Percentiles rank a stretch among this genome's conserved stretches.
Evolutionary conservation across 2,797 vertebrate species (phyloP).

Genomic region (Macropodus opercularis): DNA sequence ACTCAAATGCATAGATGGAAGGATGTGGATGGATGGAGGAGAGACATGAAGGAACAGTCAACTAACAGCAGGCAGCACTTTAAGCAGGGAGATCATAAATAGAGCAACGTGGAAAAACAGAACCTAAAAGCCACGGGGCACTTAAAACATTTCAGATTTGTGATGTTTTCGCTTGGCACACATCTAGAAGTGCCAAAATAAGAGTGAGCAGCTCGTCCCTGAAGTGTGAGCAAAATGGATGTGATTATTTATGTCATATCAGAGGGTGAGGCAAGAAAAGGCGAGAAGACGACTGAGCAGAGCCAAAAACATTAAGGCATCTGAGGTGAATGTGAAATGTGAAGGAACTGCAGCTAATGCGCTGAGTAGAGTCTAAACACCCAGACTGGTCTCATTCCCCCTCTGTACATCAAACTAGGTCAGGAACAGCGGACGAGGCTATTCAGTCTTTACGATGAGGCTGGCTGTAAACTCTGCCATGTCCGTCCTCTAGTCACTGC

Average conservation of each 20-base stretch:
- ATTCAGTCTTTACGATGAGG: background rate
- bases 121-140: slow-evolving; percentile 43
- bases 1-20: background rate
- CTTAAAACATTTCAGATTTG: slow-evolving; percentile 17
- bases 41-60: slow-evolving; percentile 19
- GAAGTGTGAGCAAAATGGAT: slow-evolving; percentile 10
- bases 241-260: slow-evolving; percentile 30
- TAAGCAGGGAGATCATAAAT: slow-evolving; percentile 40
- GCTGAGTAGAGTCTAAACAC: background rate
- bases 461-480: background rate
- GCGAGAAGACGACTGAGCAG: background rate
- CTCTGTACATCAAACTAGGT: slow-evolving; percentile 1
- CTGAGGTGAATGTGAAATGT: background rate
- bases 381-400: background rate
- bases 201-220: slow-evolving; percentile 19
- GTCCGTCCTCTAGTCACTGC: background rate
- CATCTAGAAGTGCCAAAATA: slow-evolving; percentile 24
- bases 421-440: background rate
- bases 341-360: background rate
- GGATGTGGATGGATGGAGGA: background rate
- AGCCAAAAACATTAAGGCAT: slow-evolving; percentile 1
- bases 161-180: slow-evolving; percentile 24
- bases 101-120: slow-evolving; percentile 24
- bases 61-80: slow-evolving; percentile 32
- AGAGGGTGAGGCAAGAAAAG: background rate